These are phyloP conservation scores for Graphium colonna DNA, from an alignment of 2,888 invertebrate species.

Conservation along the genomic window DNA sequence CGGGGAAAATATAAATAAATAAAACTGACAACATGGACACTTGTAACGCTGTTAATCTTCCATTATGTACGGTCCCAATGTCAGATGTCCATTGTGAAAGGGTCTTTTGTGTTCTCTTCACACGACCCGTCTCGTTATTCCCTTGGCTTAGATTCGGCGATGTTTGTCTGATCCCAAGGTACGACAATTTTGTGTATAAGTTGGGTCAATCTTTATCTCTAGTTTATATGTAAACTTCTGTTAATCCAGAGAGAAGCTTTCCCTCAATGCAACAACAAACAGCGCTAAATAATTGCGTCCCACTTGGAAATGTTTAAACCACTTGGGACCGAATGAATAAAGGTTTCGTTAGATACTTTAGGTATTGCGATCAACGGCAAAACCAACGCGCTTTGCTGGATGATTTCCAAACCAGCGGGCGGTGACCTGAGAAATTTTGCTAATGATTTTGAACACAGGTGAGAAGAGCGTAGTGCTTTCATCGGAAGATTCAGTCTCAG, in stretches of 20 bases:
- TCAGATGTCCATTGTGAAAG: constrained; percentile 21
- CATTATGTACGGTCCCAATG: constrained; percentile 20
- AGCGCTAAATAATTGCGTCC: too few species aligned
- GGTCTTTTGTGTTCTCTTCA: constrained; percentile 14
- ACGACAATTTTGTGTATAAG: constrained; percentile 1
- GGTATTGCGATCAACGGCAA: not conserved
- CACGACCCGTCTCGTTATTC: constrained; percentile 15
- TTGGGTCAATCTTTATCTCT: not conserved
- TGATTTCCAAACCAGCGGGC: not conserved
- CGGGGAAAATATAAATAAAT: constrained; percentile 3
- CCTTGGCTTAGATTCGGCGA: constrained; percentile 22
- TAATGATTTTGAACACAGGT: too few species aligned
- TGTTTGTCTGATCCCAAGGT: constrained; percentile 12
- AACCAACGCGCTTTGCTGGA: not conserved
- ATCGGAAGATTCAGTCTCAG: too few species aligned
- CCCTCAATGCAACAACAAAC: not conserved
- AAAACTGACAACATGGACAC: constrained; percentile 10
- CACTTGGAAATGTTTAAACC: not conserved
- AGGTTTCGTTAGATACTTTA: not conserved
- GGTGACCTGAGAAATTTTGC: not conserved
- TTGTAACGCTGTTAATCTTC: constrained; percentile 14
- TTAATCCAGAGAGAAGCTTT: not conserved
- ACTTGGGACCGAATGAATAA: not conserved
- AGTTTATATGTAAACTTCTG: not conserved
- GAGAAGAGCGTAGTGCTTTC: too few species aligned